A percentile compares a stretch with the other conserved stretches of the same genome.
These are phyloP conservation scores for Merodon equestris DNA, from an alignment of 2,888 invertebrate species.

Conservation along the genomic window DNA sequence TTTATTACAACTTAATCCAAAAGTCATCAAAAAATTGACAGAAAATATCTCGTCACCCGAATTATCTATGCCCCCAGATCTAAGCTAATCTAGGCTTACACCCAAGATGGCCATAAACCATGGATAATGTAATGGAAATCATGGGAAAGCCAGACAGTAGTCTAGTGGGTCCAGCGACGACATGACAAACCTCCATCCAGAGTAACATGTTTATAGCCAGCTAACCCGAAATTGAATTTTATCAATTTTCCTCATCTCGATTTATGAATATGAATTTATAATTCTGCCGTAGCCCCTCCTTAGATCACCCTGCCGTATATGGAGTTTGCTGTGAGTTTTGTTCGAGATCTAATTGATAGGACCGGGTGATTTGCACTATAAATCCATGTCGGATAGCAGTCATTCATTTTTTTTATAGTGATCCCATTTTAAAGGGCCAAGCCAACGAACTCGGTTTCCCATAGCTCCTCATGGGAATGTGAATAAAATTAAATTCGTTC, in stretches of 20 bases:
- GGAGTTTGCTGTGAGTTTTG: no score
- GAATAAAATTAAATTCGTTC: conserved; percentile 60
- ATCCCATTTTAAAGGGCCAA: conserved; percentile 16
- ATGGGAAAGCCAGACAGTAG: conserved; percentile 25
- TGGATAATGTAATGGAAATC: conserved; percentile 22
- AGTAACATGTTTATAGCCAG: conserved; percentile 6
- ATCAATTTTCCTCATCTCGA: conserved; percentile 12
- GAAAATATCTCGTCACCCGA: conserved; percentile 3
- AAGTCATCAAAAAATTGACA: background rate
- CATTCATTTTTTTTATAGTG: conserved; percentile 30
- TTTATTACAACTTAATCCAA: no score
- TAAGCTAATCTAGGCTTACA: conserved; percentile 38
- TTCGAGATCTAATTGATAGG: no score
- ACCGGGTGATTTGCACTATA: conserved; percentile 39
- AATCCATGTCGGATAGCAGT: conserved; percentile 17
- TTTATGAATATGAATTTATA: conserved; percentile 29
- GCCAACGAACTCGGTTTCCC: background rate
- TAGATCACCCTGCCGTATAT: conserved; percentile 29
- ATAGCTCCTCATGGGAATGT: background rate
- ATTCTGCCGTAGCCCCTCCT: background rate
- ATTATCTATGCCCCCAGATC: background rate
- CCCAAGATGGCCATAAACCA: conserved; percentile 14
- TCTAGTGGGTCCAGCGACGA: background rate
- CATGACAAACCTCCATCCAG: conserved; percentile 9
- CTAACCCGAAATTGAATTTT: conserved; percentile 13